Evolutionary conservation across 2,888 invertebrate species (phyloP), one percentile per base, ranked within the genome.

Genomic region (Xiphydria camelus): DNA sequence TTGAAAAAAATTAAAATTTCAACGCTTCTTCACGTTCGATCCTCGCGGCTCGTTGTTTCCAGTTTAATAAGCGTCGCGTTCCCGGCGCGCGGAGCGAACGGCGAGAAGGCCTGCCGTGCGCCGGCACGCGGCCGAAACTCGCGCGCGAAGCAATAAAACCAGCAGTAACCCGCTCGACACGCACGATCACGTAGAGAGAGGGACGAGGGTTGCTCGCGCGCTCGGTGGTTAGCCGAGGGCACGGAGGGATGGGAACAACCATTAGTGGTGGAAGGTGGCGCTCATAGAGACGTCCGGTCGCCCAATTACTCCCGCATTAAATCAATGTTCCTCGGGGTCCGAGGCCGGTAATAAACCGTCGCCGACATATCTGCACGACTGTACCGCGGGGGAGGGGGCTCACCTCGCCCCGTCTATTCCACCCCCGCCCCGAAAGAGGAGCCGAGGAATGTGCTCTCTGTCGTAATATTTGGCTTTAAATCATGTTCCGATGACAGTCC

Each of bases 391-490:
- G n/a, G 23, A n/a, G 23, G 6, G 23, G n/a, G 23, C 6, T n/a
- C 23, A 23, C 23, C 23, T 26, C 26, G 26, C 14, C 5, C 26
- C 26, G 26, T n/a, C 12, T 26, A n/a, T 26, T 14, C 26, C 26
- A 26, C 12, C 26, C 26, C 10, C 26, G 12, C 26, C 14, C 26
- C 26, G 26, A n/a, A 26, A 14, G 26, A 26, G 12, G 26, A 10
- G 49, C 53, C 42, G 49, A 59, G 72, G 73, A 73, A 75, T 75
- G 68, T 59, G 62, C 58, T 59, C 60, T 65, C 68, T 73, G 71
- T 70, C 70, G 75, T 72, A 73, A 75, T 75, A 75, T 75, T 75
- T 74, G 72, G 72, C 75, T 73, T 73, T 75, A 75, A 75, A 75
- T 74, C 75, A 75, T 75, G 73, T 69, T 61, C 56, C 67, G 71